These are phyloP conservation scores for Gnatocerus cornutus DNA, from an alignment of 2,888 invertebrate genomes.

Conservation along the genomic window DNA sequence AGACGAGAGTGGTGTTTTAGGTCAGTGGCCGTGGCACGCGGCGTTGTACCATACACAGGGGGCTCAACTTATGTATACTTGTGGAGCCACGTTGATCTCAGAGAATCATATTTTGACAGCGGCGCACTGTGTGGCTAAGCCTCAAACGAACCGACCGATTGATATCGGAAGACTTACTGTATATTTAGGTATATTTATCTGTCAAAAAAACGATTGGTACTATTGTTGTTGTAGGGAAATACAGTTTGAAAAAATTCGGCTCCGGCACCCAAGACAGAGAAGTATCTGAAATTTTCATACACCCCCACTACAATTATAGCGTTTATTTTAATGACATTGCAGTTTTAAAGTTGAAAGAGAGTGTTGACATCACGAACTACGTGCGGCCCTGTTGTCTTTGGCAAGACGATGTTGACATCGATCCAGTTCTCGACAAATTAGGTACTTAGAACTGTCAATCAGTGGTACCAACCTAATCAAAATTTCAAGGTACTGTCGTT, in stretches of 20 bases:
- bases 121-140: slow-evolving; percentile 77
- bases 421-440: slow-evolving; percentile 57
- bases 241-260: slow-evolving; percentile 68
- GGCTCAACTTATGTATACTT: slow-evolving; percentile 74
- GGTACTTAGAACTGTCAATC: slow-evolving; percentile 53
- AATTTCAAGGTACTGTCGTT: slow-evolving; percentile 63
- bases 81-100: slow-evolving; percentile 78
- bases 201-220: too few species aligned
- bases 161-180: slow-evolving; percentile 64
- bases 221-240: slow-evolving; percentile 60
- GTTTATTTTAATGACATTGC: slow-evolving; percentile 73
- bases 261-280: slow-evolving; percentile 71
- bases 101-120: slow-evolving; percentile 76
- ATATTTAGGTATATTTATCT: slow-evolving; percentile 69
- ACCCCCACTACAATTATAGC: slow-evolving; percentile 68
- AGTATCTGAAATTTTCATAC: slow-evolving; percentile 67
- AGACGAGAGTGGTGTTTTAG: slow-evolving; percentile 68
- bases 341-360: slow-evolving; percentile 72
- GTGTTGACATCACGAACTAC: slow-evolving; percentile 71
- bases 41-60: slow-evolving; percentile 74
- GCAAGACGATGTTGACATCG: slow-evolving; percentile 62
- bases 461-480: neutral
- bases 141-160: slow-evolving; percentile 60
- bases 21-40: slow-evolving; percentile 82
- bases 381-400: slow-evolving; percentile 77